Evolutionary conservation across 1,140 invertebrate genomes (phyloP), one percentile per base, ranked within the genome.

Genomic region (Hermetia illucens): DNA sequence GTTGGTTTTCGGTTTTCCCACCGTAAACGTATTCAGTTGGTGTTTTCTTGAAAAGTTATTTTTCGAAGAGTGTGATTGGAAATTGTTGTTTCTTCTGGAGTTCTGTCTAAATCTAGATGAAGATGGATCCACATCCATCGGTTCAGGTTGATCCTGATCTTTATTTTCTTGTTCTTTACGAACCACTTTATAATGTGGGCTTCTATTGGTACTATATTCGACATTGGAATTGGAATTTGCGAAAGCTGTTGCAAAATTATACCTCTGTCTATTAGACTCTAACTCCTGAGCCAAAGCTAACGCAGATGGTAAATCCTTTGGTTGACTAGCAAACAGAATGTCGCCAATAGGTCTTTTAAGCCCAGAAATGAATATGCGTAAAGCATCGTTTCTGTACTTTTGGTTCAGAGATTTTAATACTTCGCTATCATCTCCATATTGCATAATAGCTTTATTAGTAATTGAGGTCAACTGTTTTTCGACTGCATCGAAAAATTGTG

Each of bases 201-300:
- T n/a, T n/a, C n/a, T n/a, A n/a, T n/a, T n/a, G n/a, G n/a, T n/a
- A n/a, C n/a, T n/a, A n/a, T n/a, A 17, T 34, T 34, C 12, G 33
- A 17, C 5, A 8, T 19, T 21, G 18, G 3, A 9, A 19, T 35
- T 35, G 2, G 9, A 12, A 4, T 34, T 37, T 17, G 38, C 35
- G 27, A 40, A 44, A 33, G 17, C 21, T 21, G 27, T 37, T 16
- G 38, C 38, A 31, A 40, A 36, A 17, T 18, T 20, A 27, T 40
- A 44, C 9, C 42, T 21, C 38, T 19, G 20, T 15, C 37, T 22
- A 40, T 44, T 44, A 21, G 36, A 13, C 33, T 38, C 42, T 20
- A 44, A n/a, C 20, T 44, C 43, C 18, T 40, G 38, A 27, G 39
- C 38, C 10, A 40, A 16, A 17, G 34, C 42, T 21, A 43, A 32